Percentiles rank a stretch among this genome's conserved stretches.
Evolutionary conservation across 1,140 invertebrate genomes (phyloP).

Genomic region (Ridgeia piscesae): DNA sequence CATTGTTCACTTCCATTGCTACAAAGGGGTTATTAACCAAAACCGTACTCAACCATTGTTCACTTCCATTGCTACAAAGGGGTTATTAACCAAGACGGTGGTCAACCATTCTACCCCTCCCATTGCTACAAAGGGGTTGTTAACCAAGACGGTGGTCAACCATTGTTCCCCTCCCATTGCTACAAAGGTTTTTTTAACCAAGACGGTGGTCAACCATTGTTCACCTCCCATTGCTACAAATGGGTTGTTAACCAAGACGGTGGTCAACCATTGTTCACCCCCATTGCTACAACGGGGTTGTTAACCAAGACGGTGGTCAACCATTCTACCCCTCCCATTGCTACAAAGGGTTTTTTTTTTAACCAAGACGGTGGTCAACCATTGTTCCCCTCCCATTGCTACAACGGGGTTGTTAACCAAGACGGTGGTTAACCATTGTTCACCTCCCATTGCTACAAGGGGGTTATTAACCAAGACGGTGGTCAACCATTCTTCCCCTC

Average conservation of each 20-base stretch:
- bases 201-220: background rate
- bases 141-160: background rate
- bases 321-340: no score
- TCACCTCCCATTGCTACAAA: background rate
- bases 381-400: background rate
- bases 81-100: background rate
- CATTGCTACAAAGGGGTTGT: background rate
- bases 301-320: background rate
- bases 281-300: background rate
- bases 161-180: no score
- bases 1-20: background rate
- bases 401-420: background rate
- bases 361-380: background rate
- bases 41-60: background rate
- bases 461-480: background rate
- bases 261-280: background rate
- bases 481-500: background rate
- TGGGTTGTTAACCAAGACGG: background rate
- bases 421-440: background rate
- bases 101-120: background rate
- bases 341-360: no score
- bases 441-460: background rate
- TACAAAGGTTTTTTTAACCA: no score
- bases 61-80: background rate
- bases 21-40: background rate